Conservation (phyloP, 2,888 invertebrate species). For the Oegoconia quadripuncta region DNA sequence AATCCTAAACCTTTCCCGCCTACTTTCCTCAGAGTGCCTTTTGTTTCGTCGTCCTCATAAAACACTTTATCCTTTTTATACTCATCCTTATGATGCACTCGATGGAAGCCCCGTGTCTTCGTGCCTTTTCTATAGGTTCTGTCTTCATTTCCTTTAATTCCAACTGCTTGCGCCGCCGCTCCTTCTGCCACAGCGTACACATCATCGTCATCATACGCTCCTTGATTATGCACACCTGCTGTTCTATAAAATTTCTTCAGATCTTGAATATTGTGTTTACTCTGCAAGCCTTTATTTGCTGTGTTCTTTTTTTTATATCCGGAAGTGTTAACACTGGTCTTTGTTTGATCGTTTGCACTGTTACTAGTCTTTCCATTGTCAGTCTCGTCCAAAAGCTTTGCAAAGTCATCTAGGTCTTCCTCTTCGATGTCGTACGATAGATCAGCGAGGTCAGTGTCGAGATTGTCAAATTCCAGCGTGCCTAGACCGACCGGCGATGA, state of each 20-base stretch:
- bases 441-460: slow-evolving; percentile 49
- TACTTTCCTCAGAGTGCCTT: slow-evolving; percentile 68
- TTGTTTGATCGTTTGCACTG: slow-evolving; percentile 23
- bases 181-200: slow-evolving; percentile 60
- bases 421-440: slow-evolving; percentile 54
- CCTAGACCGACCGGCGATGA: slow-evolving; percentile 46
- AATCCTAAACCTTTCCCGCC: slow-evolving; percentile 70
- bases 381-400: slow-evolving; percentile 40
- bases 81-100: slow-evolving; percentile 80
- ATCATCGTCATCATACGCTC: slow-evolving; percentile 54
- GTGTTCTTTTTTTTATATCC: slow-evolving; percentile 52
- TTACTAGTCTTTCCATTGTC: slow-evolving; percentile 21
- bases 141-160: slow-evolving; percentile 59
- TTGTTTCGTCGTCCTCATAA: slow-evolving; percentile 77
- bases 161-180: slow-evolving; percentile 53
- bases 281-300: slow-evolving; percentile 42
- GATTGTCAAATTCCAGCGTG: slow-evolving; percentile 48
- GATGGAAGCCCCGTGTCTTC: slow-evolving; percentile 78
- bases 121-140: slow-evolving; percentile 76
- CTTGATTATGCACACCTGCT: slow-evolving; percentile 44
- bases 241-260: slow-evolving; percentile 52
- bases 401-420: slow-evolving; percentile 50
- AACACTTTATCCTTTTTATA: slow-evolving; percentile 80
- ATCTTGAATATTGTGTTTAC: slow-evolving; percentile 47
- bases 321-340: slow-evolving; percentile 32